A percentile compares a stretch with the other conserved stretches of the same genome.
Evolutionary conservation across 1,140 invertebrate genomes (phyloP).

Genomic region (Diachasma alloeum): DNA sequence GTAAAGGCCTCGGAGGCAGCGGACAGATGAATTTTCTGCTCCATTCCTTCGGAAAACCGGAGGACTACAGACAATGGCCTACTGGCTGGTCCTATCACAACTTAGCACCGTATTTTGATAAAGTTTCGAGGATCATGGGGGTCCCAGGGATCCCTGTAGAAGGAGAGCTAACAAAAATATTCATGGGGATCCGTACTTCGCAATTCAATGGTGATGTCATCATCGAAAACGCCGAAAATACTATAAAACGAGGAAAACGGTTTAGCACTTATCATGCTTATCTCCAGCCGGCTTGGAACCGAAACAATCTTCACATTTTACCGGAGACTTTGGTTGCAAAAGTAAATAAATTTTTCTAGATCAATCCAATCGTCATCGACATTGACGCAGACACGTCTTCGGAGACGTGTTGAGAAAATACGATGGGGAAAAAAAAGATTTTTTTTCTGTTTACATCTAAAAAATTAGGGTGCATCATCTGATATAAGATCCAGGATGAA

Average conservation of each 20-base stretch:
- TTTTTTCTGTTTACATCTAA: too few relatives aligned
- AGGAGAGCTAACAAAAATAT: constrained; percentile 52
- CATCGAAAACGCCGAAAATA: constrained; percentile 66
- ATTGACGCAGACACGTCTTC: too few relatives aligned
- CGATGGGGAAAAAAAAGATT: too few relatives aligned
- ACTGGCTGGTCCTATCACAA: constrained; percentile 68
- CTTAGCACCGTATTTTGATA: constrained; percentile 66
- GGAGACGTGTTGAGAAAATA: too few relatives aligned
- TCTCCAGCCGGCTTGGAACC: constrained; percentile 71
- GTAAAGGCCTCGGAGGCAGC: constrained; percentile 76
- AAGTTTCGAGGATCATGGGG: constrained; percentile 62
- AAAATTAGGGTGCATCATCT: too few relatives aligned
- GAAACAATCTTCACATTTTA: constrained; percentile 75
- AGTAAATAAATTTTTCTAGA: constrained; percentile 43
- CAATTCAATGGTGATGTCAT: constrained; percentile 42
- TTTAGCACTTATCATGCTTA: constrained; percentile 75
- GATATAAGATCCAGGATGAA: too few relatives aligned
- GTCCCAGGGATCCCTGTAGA: constrained; percentile 61
- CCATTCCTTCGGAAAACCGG: constrained; percentile 69
- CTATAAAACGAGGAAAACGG: constrained; percentile 72
- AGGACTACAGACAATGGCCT: constrained; percentile 72
- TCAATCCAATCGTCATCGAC: too few relatives aligned
- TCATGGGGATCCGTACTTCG: constrained; percentile 27
- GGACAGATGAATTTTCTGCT: constrained; percentile 75
- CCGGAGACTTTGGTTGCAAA: constrained; percentile 72